Evolutionary conservation across 2,888 invertebrate genomes (phyloP).

Genomic region (Ferdinandea cuprea): DNA sequence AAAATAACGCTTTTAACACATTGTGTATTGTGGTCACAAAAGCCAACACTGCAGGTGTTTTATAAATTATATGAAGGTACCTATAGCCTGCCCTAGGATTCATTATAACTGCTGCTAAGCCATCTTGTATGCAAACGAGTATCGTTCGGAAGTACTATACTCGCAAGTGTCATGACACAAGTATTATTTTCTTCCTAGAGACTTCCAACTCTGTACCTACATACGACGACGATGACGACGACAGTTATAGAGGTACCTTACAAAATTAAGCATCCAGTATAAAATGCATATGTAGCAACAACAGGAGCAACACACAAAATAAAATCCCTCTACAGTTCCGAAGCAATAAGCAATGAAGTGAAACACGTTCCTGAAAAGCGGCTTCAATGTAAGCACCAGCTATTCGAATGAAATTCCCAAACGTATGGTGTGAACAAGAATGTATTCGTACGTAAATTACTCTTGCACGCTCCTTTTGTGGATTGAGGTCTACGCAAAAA

Average conservation of each 20-base stretch:
- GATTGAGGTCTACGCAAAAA: constrained; percentile 62
- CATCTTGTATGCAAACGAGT: neutral
- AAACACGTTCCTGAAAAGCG: constrained; percentile 45
- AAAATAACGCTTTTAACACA: neutral
- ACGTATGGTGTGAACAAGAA: constrained; percentile 64
- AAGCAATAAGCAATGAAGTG: constrained; percentile 54
- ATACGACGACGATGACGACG: too few relatives aligned
- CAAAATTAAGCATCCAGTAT: too few relatives aligned
- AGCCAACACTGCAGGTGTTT: neutral
- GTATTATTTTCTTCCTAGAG: constrained; percentile 9
- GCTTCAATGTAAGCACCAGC: constrained; percentile 48
- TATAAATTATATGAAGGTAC: constrained; percentile 10
- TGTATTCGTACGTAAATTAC: constrained; percentile 57
- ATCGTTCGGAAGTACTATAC: neutral
- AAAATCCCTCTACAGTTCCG: constrained; percentile 20
- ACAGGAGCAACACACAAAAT: constrained; percentile 15
- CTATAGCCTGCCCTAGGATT: too few relatives aligned
- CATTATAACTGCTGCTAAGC: constrained; percentile 9
- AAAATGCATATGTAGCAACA: too few relatives aligned
- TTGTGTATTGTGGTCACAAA: constrained; percentile 7
- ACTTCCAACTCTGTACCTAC: too few relatives aligned
- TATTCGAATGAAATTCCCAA: constrained; percentile 64
- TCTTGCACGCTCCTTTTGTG: constrained; percentile 54
- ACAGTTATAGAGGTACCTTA: too few relatives aligned
- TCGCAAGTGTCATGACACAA: neutral